phyloP scores from a whole-genome alignment of 2,888 invertebrate species.

The Julus scandinavius region DNA sequence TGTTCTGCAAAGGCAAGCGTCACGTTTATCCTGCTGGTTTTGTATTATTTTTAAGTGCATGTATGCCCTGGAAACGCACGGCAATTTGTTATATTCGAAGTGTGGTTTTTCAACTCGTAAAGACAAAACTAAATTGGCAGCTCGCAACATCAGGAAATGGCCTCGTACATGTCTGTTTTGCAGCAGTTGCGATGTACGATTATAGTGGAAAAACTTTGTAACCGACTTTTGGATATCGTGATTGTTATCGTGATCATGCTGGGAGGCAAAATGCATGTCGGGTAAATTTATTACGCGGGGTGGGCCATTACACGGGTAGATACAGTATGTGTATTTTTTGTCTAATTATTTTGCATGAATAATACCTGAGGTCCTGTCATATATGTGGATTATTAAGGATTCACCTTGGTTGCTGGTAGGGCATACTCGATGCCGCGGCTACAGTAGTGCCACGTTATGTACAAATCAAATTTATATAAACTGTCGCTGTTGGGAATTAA shows the following conservation, averaged over 20 bases:
- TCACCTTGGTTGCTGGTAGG: neutral
- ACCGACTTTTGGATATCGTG: neutral
- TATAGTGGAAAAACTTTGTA: neutral
- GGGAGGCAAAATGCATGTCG: neutral
- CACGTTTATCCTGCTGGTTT: no score
- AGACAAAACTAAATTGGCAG: no score
- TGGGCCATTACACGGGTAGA: no score
- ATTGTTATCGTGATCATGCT: neutral
- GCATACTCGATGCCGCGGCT: neutral
- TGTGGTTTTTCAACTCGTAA: no score
- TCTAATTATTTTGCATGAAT: no score
- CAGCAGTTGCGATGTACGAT: neutral
- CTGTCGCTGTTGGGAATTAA: neutral
- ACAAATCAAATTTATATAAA: neutral
- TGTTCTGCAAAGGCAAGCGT: neutral
- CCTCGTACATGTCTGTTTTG: no score
- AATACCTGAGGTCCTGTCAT: neutral
- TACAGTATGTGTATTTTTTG: no score
- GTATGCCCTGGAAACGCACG: no score
- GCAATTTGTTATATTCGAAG: no score
- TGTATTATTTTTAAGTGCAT: no score
- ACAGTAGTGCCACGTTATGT: neutral
- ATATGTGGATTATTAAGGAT: neutral
- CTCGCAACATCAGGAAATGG: no score
- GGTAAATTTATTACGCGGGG: no score